Conservation (phyloP, 2,888 invertebrate species). For the Auanema sp. region DNA sequence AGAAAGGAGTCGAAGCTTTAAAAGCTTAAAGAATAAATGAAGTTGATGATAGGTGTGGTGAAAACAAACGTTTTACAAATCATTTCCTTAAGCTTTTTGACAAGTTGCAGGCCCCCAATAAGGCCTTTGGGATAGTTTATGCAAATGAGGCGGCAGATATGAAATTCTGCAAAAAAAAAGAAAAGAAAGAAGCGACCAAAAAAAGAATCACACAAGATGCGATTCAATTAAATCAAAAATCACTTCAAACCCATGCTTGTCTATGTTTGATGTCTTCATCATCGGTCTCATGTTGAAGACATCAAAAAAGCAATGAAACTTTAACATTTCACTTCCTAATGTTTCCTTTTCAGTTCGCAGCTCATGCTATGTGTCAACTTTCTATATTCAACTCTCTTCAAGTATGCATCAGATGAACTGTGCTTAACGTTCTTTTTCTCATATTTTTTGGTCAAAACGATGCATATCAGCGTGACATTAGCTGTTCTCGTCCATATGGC, state of each 20-base stretch:
- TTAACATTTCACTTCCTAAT: background rate
- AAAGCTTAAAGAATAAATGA: too few relatives aligned
- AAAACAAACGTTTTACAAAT: too few relatives aligned
- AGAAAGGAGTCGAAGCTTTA: slow-evolving; percentile 5
- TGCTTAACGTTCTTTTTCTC: slow-evolving; percentile 53
- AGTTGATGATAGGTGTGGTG: too few relatives aligned
- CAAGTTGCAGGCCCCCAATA: too few relatives aligned
- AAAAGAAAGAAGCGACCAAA: background rate
- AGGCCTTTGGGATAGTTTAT: too few relatives aligned
- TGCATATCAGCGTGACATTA: slow-evolving; percentile 53
- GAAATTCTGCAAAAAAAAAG: slow-evolving; percentile 12
- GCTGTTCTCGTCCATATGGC: slow-evolving; percentile 60
- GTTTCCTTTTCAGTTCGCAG: slow-evolving; percentile 49
- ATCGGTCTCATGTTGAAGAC: too few relatives aligned
- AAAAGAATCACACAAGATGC: slow-evolving; percentile 7
- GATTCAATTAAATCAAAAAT: slow-evolving; percentile 7
- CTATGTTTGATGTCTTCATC: too few relatives aligned
- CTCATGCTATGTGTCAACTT: slow-evolving; percentile 57
- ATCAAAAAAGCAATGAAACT: background rate
- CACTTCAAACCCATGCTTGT: background rate
- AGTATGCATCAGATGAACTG: slow-evolving; percentile 53
- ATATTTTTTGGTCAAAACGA: slow-evolving; percentile 38
- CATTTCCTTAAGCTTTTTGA: too few relatives aligned
- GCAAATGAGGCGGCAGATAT: slow-evolving; percentile 14
- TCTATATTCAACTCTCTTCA: slow-evolving; percentile 58